phyloP scores from a whole-genome alignment of 2,797 vertebrate genomes.

The Aselliscus stoliczkanus region DNA sequence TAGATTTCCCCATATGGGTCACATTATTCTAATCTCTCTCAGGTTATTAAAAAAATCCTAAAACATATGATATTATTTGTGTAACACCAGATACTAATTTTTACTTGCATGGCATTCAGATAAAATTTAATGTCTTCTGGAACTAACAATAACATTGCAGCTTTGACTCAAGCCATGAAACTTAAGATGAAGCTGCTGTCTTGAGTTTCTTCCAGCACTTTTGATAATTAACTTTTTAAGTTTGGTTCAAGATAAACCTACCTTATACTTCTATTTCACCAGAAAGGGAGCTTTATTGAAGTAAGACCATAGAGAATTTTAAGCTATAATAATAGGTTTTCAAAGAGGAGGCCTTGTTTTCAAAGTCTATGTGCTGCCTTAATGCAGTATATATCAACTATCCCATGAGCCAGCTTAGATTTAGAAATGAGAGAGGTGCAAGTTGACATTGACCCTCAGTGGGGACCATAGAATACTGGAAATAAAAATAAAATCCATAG shows the following conservation, averaged over 20 bases:
- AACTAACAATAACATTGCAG: not conserved
- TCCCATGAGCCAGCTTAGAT: not conserved
- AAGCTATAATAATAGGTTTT: conserved; percentile 4
- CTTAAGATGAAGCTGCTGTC: not conserved
- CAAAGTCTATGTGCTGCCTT: not conserved
- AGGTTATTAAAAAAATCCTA: not conserved
- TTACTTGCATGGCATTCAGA: not conserved
- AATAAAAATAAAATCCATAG: not conserved
- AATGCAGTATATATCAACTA: not conserved
- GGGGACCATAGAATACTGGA: not conserved
- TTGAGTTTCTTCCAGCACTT: not conserved
- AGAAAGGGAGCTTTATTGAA: not conserved
- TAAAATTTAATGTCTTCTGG: not conserved
- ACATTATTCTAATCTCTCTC: not conserved
- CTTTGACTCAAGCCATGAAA: not conserved
- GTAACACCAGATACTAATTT: not conserved
- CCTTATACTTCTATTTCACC: not conserved
- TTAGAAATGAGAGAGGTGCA: not conserved
- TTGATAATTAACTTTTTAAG: not conserved
- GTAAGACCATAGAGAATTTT: not conserved
- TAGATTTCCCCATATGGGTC: not conserved
- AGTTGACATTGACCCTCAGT: not conserved
- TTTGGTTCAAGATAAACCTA: not conserved
- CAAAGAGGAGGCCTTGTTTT: not conserved
- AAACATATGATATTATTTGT: not conserved